These are phyloP conservation scores for Zaprionus davidi DNA, from an alignment of 1,140 invertebrate species.

Conservation along the genomic window DNA sequence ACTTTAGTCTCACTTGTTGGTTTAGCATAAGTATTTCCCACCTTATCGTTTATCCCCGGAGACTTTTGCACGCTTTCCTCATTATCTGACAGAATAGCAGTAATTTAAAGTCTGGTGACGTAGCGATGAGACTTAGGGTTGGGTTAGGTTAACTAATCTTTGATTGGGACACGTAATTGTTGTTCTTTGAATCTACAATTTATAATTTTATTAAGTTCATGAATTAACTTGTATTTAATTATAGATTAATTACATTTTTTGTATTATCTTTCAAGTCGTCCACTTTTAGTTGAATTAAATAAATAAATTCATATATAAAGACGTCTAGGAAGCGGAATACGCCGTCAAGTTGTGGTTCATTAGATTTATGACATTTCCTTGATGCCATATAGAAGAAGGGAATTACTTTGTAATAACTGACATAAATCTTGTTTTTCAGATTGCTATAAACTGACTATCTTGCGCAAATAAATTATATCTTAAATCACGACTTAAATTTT, in stretches of 20 bases:
- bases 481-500: slow-evolving; percentile 3
- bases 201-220: too few species aligned
- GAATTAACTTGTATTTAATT: too few species aligned
- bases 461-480: not conserved
- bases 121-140: not conserved
- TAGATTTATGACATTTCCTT: not conserved
- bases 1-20: slow-evolving; percentile 19
- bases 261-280: too few species aligned
- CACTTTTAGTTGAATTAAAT: too few species aligned
- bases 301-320: too few species aligned
- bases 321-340: not conserved
- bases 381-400: not conserved
- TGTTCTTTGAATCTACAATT: not conserved
- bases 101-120: not conserved
- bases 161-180: not conserved
- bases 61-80: slow-evolving; percentile 10
- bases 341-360: not conserved
- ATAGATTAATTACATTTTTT: too few species aligned
- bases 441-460: not conserved
- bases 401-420: not conserved
- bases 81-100: not conserved
- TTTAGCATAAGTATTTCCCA: slow-evolving; percentile 23
- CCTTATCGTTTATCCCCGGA: slow-evolving; percentile 6
- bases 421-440: not conserved
- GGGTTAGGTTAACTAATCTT: not conserved